Evolutionary conservation across 2,888 invertebrate genomes (phyloP).

Genomic region (Frankliniella intonsa): DNA sequence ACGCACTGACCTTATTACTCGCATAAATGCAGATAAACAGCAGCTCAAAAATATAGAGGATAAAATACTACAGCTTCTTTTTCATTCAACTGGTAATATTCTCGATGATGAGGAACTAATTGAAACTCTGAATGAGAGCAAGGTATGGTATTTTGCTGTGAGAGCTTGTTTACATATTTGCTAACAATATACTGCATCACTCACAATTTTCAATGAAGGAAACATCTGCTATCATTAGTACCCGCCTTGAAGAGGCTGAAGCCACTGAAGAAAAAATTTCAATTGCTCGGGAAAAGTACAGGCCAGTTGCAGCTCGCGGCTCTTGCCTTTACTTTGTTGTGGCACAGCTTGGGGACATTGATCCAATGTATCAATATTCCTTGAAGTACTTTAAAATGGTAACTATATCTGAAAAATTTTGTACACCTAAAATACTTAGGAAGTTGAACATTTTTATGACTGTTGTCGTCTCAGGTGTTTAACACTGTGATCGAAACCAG

Average conservation of each 20-base stretch:
- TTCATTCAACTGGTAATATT: conserved; percentile 81
- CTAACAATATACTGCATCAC: conserved; percentile 7
- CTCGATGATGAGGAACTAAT: conserved; percentile 91
- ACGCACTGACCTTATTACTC: conserved; percentile 75
- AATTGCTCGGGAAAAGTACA: conserved; percentile 78
- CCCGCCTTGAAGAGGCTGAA: conserved; percentile 80
- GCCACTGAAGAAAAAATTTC: conserved; percentile 83
- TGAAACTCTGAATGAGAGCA: conserved; percentile 82
- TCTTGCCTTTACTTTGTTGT: conserved; percentile 89
- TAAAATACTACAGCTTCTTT: conserved; percentile 77
- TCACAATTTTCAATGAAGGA: conserved; percentile 52
- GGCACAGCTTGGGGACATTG: conserved; percentile 79
- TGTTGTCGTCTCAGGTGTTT: conserved; percentile 58
- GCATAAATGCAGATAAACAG: conserved; percentile 80
- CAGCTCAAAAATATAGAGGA: conserved; percentile 83
- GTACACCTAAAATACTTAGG: neutral
- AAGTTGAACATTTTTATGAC: neutral
- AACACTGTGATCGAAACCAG: conserved; percentile 73
- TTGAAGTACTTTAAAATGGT: conserved; percentile 80
- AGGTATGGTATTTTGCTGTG: conserved; percentile 46
- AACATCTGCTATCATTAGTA: conserved; percentile 84
- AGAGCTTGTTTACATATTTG: neutral
- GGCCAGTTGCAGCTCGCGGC: conserved; percentile 79
- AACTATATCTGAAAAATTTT: conserved; percentile 36
- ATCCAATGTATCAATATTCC: conserved; percentile 95